These are phyloP conservation scores for Adelphocoris suturalis DNA, from an alignment of 2,888 invertebrate species.

Conservation along the genomic window DNA sequence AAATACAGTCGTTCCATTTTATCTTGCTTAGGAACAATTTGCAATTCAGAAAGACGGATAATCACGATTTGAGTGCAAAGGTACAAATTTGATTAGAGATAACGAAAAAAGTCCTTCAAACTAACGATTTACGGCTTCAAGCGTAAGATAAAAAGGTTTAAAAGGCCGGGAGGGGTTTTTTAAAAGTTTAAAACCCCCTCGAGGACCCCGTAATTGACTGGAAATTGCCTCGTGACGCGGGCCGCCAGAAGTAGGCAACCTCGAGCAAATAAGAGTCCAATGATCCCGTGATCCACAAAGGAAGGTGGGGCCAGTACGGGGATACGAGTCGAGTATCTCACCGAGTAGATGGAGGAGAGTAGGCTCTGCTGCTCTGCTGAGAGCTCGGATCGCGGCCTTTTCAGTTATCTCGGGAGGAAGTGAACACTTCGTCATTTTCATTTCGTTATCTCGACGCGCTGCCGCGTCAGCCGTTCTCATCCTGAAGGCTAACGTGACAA, in stretches of 20 bases:
- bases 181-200: slow-evolving; percentile 10
- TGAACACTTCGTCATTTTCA: slow-evolving; percentile 53
- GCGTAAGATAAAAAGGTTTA: background rate
- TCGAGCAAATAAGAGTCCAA: slow-evolving; percentile 33
- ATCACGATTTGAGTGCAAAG: too few relatives aligned
- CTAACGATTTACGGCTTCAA: background rate
- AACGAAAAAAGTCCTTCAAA: background rate
- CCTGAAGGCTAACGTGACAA: background rate
- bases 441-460: slow-evolving; percentile 31
- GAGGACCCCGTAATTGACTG: slow-evolving; percentile 22
- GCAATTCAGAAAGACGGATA: too few relatives aligned
- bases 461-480: slow-evolving; percentile 22
- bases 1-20: too few relatives aligned
- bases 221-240: slow-evolving; percentile 27
- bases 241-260: slow-evolving; percentile 21
- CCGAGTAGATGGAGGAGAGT: background rate
- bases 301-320: slow-evolving; percentile 29
- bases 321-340: slow-evolving; percentile 13
- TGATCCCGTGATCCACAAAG: slow-evolving; percentile 32
- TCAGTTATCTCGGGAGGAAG: slow-evolving; percentile 39
- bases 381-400: background rate
- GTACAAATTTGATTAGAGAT: too few relatives aligned
- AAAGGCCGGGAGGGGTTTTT: background rate
- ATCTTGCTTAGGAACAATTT: too few relatives aligned
- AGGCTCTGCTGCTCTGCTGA: too few relatives aligned